phyloP scores from a whole-genome alignment of 2,113 vertebrate species.

The Erinaceus europaeus region DNA sequence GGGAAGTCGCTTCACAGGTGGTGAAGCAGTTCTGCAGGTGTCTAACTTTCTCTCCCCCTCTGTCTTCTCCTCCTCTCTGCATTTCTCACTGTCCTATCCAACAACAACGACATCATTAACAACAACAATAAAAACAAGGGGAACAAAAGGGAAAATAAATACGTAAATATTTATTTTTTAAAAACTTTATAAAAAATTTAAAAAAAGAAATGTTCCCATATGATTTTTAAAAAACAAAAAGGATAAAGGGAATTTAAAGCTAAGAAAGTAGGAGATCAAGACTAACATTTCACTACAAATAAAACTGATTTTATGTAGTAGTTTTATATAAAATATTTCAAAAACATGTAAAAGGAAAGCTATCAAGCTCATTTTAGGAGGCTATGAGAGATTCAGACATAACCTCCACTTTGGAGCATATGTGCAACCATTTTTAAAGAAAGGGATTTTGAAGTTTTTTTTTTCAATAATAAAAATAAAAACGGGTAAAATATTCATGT shows the following conservation, averaged over 20 bases:
- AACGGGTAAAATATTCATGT: not conserved
- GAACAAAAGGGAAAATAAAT: no score
- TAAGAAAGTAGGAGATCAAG: not conserved
- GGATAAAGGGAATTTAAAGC: not conserved
- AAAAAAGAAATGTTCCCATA: no score
- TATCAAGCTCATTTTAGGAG: not conserved
- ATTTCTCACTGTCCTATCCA: no score
- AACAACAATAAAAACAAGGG: no score
- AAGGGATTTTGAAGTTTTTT: not conserved
- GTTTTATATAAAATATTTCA: slow-evolving; percentile 3
- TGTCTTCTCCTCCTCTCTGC: no score
- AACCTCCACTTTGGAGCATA: not conserved
- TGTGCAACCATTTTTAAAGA: not conserved
- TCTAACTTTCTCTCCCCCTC: no score
- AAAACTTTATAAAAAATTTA: no score
- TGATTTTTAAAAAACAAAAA: not conserved
- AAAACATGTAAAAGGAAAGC: not conserved
- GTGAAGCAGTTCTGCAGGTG: no score
- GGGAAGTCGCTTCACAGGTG: no score
- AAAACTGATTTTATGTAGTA: not conserved
- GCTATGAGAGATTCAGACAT: not conserved
- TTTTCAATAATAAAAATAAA: not conserved
- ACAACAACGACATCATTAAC: no score
- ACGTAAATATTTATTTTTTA: no score
- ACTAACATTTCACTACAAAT: not conserved